Evolutionary conservation across 92 coral and sea anemone genomes (phyloP).

Genomic region (Bergia sp.): DNA sequence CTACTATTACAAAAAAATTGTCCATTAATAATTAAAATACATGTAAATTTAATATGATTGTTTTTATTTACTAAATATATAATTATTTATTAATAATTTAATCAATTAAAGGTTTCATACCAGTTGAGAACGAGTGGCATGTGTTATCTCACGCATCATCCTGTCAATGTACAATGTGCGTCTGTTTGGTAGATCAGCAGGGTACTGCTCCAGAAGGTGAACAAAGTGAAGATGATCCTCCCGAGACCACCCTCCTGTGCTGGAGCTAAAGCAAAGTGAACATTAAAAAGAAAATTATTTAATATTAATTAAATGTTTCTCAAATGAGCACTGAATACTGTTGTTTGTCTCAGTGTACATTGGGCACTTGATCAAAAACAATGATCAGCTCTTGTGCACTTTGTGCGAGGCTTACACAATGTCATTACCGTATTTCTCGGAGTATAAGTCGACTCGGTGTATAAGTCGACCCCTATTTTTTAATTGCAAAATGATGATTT

Average conservation of each 20-base stretch:
- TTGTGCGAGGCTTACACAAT: too few species aligned
- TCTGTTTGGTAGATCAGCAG: constrained; percentile 88
- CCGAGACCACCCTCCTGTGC: constrained; percentile 84
- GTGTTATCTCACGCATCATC: constrained; percentile 91
- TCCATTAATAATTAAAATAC: too few species aligned
- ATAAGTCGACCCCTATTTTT: too few species aligned
- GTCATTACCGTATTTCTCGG: too few species aligned
- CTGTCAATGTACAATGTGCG: constrained; percentile 88
- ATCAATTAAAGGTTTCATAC: constrained; percentile 47
- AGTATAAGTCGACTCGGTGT: too few species aligned
- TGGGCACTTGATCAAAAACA: too few species aligned
- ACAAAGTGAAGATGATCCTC: constrained; percentile 88
- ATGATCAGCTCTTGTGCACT: too few species aligned
- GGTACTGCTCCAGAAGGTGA: constrained; percentile 88
- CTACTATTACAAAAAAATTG: too few species aligned
- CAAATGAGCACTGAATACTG: too few species aligned
- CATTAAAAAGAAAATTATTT: neutral
- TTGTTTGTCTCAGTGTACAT: too few species aligned
- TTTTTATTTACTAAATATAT: neutral
- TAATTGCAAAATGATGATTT: too few species aligned
- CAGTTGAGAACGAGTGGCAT: constrained; percentile 78
- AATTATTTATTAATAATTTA: neutral
- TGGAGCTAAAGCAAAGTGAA: constrained; percentile 49
- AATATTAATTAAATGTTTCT: neutral
- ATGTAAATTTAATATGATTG: too few species aligned